These are phyloP conservation scores for Phrynosoma platyrhinos DNA, from an alignment of 2,113 vertebrate genomes.

Conservation along the genomic window DNA sequence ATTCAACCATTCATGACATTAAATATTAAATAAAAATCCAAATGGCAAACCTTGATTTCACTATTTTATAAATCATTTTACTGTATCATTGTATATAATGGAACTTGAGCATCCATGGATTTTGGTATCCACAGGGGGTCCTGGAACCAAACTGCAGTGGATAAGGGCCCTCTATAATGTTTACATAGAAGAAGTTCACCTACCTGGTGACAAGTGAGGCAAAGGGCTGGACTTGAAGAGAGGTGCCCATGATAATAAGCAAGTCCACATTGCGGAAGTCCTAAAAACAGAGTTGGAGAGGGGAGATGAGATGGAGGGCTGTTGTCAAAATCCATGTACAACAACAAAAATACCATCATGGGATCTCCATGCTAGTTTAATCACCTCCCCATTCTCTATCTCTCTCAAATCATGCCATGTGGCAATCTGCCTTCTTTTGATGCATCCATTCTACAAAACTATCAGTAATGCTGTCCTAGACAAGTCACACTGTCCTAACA, in stretches of 20 bases:
- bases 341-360: not conserved
- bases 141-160: too few species aligned
- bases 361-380: not conserved
- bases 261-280: constrained; percentile 90
- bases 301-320: not conserved
- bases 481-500: not conserved
- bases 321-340: not conserved
- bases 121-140: too few species aligned
- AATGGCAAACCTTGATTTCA: too few species aligned
- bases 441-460: not conserved
- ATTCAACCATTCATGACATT: too few species aligned
- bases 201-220: constrained; percentile 90
- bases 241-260: constrained; percentile 93
- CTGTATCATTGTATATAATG: too few species aligned
- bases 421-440: not conserved
- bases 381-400: accelerated
- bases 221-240: constrained; percentile 93
- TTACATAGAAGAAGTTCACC: not conserved
- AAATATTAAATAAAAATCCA: too few species aligned
- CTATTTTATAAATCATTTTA: too few species aligned
- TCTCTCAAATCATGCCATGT: not conserved
- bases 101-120: too few species aligned
- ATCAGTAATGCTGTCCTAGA: not conserved
- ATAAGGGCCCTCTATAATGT: too few species aligned
- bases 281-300: constrained; percentile 55